Base-by-base conservation (phyloP, 2,113 vertebrate species). In the Orthonyx spaldingii region DNA sequence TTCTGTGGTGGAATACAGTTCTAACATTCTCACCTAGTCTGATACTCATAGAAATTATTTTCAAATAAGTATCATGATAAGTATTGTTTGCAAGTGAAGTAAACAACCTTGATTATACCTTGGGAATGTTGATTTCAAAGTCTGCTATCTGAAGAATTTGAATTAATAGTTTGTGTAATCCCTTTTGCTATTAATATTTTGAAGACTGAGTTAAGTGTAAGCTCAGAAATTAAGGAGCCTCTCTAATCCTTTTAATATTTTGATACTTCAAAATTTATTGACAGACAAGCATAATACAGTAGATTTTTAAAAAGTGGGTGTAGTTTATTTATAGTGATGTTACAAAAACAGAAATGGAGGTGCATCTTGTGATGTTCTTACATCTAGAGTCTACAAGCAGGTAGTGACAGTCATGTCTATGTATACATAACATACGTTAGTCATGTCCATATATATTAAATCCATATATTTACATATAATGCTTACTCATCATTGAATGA, bases 141-240 rank as follows among this genome's bases (percentile, higher is more conserved):
- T 92, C 70, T 85, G 13, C 59, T 94, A 17, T 94, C 57, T 72
- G 66, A 89, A 61, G 84, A 89, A 92, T 79, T 47, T 93, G 50
- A 50, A 93, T 96, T 92, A 90, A 83, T 61, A 84, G 55, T 95
- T 93, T 77, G 63, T 84, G 89, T 52, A 65, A 60, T 94, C 74
- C 84, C 47, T 88, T 60, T 95, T 93, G 16, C 77, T 86, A 59
- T 64, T 94, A 75, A 87, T 77, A 81, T 81, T 97, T 94, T 96
- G 71, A 96, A 96, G 57, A 57, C 37, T 71, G 57, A 42, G 52
- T 87, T 89, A 93, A 95, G 57, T 80, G 42, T 74, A 75, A 89
- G 7, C 32, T 68, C 47, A 85, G 56, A 90, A 96, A 90, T 97
- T 78, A 79, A 84, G 77, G 35, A 93, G 41, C 46, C 59, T 93